Evolutionary conservation across 2,797 vertebrate species (phyloP).

Genomic region (Spinibarbus caldwelli): DNA sequence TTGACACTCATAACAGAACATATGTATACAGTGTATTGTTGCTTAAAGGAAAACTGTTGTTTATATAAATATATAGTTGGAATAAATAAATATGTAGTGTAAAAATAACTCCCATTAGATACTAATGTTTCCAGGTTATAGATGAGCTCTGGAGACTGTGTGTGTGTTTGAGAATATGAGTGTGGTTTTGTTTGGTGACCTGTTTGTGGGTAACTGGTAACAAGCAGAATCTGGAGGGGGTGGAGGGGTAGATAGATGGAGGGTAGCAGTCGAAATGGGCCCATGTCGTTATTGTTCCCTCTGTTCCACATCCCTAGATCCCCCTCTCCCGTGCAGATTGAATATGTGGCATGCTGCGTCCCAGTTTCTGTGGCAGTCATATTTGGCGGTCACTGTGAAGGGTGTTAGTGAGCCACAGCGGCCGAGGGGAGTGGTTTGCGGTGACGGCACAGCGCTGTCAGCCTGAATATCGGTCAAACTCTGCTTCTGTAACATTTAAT

Average conservation of each 20-base stretch:
- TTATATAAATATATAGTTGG: neutral
- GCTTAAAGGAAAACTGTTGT: neutral
- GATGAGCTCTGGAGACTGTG: conserved; percentile 21
- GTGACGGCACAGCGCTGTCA: conserved; percentile 40
- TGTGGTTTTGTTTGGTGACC: conserved; percentile 56
- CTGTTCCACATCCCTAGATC: conserved; percentile 62
- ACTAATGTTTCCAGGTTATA: conserved; percentile 6
- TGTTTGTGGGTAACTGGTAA: conserved; percentile 55
- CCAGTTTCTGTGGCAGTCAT: conserved; percentile 61
- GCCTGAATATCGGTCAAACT: conserved; percentile 43
- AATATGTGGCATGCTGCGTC: conserved; percentile 63
- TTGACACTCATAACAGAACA: neutral
- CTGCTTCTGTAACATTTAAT: conserved; percentile 29
- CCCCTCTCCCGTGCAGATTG: conserved; percentile 63
- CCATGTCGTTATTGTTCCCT: conserved; percentile 67
- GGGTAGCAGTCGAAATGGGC: conserved; percentile 48
- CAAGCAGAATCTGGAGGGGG: conserved; percentile 44
- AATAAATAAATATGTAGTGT: neutral
- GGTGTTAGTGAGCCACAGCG: conserved; percentile 59
- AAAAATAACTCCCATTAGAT: conserved; percentile 18
- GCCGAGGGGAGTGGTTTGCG: conserved; percentile 37
- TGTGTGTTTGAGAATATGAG: conserved; percentile 34
- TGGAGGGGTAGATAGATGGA: conserved; percentile 35
- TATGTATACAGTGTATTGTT: neutral
- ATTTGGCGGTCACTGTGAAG: conserved; percentile 62